A percentile compares a stretch with the other conserved stretches of the same genome.
Evolutionary conservation across 2,113 vertebrate species (phyloP).

Genomic region (Petaurus breviceps): DNA sequence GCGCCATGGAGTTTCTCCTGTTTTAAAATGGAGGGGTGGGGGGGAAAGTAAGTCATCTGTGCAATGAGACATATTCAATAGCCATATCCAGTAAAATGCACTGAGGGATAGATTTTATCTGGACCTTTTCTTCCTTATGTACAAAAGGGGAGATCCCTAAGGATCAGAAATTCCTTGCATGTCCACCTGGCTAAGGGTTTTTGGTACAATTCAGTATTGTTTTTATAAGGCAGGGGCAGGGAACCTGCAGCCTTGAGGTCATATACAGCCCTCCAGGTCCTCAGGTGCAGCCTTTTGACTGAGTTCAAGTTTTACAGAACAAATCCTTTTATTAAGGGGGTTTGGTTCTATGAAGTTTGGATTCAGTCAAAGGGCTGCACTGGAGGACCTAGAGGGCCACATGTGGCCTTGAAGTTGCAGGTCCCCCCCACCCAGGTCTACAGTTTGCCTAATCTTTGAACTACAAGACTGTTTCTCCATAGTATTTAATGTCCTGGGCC

Average conservation of each 20-base stretch:
- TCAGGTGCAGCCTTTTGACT: too few species aligned
- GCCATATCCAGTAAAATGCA: neutral
- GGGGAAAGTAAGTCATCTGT: conserved; percentile 70
- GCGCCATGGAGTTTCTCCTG: conserved; percentile 82
- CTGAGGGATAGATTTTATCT: neutral
- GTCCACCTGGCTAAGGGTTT: neutral
- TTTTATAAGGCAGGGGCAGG: neutral
- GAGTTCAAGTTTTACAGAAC: too few species aligned
- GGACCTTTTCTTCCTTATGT: neutral
- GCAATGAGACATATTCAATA: conserved; percentile 39
- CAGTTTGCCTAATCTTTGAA: neutral
- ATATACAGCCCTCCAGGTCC: too few species aligned
- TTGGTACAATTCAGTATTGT: neutral
- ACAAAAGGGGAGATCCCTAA: neutral
- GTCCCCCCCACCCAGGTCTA: too few species aligned
- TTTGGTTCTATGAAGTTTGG: too few species aligned
- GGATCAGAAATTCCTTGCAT: neutral
- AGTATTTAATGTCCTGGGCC: neutral
- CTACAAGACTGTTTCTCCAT: neutral
- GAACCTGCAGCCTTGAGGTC: too few species aligned
- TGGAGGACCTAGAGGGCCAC: too few species aligned
- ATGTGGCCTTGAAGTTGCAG: too few species aligned
- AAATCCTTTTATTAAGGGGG: too few species aligned
- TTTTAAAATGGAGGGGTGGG: neutral
- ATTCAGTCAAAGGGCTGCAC: too few species aligned